A percentile compares a stretch with the other conserved stretches of the same genome.
These are phyloP conservation scores for Azorinus chamasolen DNA, from an alignment of 2,888 invertebrate species.

Conservation along the genomic window DNA sequence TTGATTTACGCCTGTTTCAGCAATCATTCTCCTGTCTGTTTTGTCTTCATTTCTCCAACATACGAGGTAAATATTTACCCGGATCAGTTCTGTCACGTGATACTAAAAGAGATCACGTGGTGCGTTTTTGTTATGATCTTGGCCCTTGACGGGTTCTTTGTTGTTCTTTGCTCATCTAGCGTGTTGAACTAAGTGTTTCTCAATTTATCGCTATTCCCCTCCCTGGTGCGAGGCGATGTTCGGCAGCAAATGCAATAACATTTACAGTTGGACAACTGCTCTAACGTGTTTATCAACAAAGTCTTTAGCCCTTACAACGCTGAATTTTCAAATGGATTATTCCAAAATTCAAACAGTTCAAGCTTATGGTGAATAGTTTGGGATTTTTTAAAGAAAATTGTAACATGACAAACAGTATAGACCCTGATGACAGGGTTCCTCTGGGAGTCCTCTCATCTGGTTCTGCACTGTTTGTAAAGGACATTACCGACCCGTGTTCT, in stretches of 20 bases:
- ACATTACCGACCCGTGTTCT: too few relatives aligned
- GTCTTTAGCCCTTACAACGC: too few relatives aligned
- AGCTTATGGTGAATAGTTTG: too few relatives aligned
- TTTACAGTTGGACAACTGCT: constrained; percentile 45
- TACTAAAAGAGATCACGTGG: constrained; percentile 36
- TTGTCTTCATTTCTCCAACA: constrained; percentile 42
- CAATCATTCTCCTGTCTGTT: constrained; percentile 42
- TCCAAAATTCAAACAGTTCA: too few relatives aligned
- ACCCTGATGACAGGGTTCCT: too few relatives aligned
- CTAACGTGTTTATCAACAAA: constrained; percentile 57
- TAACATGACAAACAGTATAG: too few relatives aligned
- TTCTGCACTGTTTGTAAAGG: too few relatives aligned
- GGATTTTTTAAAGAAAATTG: too few relatives aligned
- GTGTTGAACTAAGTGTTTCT: constrained; percentile 32
- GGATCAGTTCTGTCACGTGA: constrained; percentile 50
- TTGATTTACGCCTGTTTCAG: constrained; percentile 40
- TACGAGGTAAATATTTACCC: constrained; percentile 59
- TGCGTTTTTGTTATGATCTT: constrained; percentile 41
- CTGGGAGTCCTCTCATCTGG: too few relatives aligned
- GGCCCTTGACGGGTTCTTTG: constrained; percentile 51
- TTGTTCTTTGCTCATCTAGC: constrained; percentile 59
- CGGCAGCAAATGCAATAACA: constrained; percentile 55
- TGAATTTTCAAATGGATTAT: too few relatives aligned
- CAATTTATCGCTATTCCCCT: constrained; percentile 59
- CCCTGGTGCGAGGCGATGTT: constrained; percentile 1